phyloP scores from a whole-genome alignment of 2,113 vertebrate species.

The Stigmatopora nigra region DNA sequence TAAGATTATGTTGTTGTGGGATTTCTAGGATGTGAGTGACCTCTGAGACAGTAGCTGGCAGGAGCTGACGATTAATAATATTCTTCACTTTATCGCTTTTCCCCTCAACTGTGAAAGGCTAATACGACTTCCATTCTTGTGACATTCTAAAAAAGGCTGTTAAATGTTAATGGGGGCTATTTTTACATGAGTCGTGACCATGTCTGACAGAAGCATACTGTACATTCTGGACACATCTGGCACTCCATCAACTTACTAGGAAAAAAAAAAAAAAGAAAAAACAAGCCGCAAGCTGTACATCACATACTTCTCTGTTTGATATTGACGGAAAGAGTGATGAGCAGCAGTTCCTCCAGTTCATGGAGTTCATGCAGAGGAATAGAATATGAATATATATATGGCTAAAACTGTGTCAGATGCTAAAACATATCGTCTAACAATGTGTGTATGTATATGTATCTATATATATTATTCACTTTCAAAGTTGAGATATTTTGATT shows the following conservation, averaged over 20 bases:
- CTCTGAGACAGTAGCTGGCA: conserved; percentile 44
- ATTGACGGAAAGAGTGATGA: conserved; percentile 7
- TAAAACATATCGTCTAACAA: no score
- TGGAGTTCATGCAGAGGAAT: background rate
- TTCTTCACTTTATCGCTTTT: conserved; percentile 48
- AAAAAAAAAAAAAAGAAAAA: background rate
- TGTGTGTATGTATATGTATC: no score
- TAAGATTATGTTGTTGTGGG: conserved; percentile 49
- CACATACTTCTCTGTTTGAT: background rate
- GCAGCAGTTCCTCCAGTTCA: background rate
- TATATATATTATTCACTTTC: no score
- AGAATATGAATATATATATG: no score
- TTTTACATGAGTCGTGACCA: conserved; percentile 58
- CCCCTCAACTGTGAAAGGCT: conserved; percentile 44
- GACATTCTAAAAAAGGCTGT: conserved; percentile 64
- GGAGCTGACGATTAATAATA: conserved; percentile 58
- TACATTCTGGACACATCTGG: conserved; percentile 1
- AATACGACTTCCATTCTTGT: conserved; percentile 51
- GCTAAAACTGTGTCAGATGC: no score
- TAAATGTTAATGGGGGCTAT: conserved; percentile 71
- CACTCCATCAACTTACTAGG: background rate
- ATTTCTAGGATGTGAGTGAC: conserved; percentile 50
- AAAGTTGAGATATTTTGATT: no score
- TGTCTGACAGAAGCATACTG: conserved; percentile 18
- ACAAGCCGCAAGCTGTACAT: background rate